Evolutionary conservation across 2,888 invertebrate genomes (phyloP).

Genomic region (Nemotelus nigrinus): DNA sequence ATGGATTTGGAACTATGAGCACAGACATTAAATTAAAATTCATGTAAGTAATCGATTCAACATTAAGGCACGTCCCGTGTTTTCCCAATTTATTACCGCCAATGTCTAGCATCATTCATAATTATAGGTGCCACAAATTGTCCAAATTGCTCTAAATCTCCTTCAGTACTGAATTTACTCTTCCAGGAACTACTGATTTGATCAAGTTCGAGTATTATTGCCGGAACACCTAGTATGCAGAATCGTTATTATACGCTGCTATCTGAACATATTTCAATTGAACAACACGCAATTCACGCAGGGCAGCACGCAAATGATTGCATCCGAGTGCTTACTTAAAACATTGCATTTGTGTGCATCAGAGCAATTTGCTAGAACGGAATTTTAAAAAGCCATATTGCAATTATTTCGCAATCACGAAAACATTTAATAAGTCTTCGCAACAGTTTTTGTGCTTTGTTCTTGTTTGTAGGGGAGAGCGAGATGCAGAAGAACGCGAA

Average conservation of each 20-base stretch:
- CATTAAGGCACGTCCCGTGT: too few relatives aligned
- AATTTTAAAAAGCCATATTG: constrained; percentile 4
- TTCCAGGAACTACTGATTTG: constrained; percentile 5
- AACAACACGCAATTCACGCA: constrained; percentile 28
- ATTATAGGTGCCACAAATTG: not conserved
- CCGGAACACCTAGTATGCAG: too few relatives aligned
- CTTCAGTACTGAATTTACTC: not conserved
- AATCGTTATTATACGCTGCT: not conserved
- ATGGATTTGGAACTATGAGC: too few relatives aligned
- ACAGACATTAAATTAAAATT: too few relatives aligned
- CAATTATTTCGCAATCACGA: constrained; percentile 36
- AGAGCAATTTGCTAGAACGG: constrained; percentile 29
- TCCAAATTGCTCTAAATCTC: not conserved
- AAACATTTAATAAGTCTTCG: constrained; percentile 20
- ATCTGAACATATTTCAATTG: constrained; percentile 11
- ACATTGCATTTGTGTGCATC: constrained; percentile 3
- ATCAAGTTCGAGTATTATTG: too few relatives aligned
- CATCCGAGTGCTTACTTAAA: not conserved
- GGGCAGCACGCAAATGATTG: constrained; percentile 19
- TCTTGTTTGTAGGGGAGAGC: not conserved
- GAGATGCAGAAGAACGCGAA: not conserved
- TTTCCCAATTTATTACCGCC: too few relatives aligned
- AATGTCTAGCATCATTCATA: not conserved
- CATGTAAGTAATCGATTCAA: too few relatives aligned
- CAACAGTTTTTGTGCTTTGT: not conserved